A percentile compares a stretch with the other conserved stretches of the same genome.
Conservation (phyloP, 2,113 vertebrate genomes). For the Micronycteris hirsuta region DNA sequence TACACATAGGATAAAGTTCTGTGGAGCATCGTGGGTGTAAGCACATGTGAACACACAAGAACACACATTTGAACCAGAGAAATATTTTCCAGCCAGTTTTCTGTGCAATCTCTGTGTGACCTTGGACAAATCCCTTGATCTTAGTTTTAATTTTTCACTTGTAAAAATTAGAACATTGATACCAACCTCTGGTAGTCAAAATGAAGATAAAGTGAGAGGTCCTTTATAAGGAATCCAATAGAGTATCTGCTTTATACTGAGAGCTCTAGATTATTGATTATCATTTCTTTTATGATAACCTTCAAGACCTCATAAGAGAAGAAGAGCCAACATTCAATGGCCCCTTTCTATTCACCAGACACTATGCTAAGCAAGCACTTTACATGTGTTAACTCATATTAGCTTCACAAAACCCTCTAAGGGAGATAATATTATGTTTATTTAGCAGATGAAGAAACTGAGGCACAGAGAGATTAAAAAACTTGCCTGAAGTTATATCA, state of each 20-base stretch:
- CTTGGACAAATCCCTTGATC: neutral
- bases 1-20: neutral
- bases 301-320: neutral
- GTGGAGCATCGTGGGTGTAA: accelerated
- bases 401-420: neutral
- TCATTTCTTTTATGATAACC: neutral
- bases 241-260: neutral
- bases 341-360: neutral
- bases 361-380: neutral
- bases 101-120: neutral
- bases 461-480: neutral
- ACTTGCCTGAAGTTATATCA: neutral
- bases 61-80: neutral
- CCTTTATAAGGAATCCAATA: neutral
- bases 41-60: neutral
- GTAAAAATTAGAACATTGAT: neutral
- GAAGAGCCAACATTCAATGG: neutral
- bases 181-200: neutral
- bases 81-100: neutral
- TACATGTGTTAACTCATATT: neutral
- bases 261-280: neutral
- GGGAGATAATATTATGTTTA: neutral
- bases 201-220: neutral
- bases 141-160: neutral
- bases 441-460: neutral